phyloP scores from a whole-genome alignment of 2,113 vertebrate species.

The Gambusia holbrooki region DNA sequence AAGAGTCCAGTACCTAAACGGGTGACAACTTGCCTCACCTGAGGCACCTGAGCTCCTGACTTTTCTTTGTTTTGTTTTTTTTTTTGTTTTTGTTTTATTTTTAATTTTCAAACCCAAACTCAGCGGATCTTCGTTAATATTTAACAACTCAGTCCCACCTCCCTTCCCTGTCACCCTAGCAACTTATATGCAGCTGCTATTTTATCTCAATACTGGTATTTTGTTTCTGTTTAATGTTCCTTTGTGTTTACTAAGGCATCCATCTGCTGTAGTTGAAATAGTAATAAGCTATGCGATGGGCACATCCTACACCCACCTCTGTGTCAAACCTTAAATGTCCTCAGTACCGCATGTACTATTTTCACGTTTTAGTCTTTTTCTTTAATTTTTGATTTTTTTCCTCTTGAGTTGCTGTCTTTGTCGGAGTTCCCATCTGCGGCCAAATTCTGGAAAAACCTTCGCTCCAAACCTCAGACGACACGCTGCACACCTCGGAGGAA shows the following conservation, averaged over 20 bases:
- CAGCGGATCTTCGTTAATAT: slow-evolving; percentile 70
- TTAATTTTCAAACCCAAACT: slow-evolving; percentile 61
- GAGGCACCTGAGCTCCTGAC: slow-evolving; percentile 59
- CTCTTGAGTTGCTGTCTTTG: slow-evolving; percentile 58
- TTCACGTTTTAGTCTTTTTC: slow-evolving; percentile 47
- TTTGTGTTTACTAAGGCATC: slow-evolving; percentile 70
- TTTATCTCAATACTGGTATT: slow-evolving; percentile 69
- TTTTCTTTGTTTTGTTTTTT: slow-evolving; percentile 37
- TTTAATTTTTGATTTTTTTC: slow-evolving; percentile 47
- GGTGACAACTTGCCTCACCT: slow-evolving; percentile 45
- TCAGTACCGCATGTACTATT: slow-evolving; percentile 76
- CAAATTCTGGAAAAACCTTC: slow-evolving; percentile 62
- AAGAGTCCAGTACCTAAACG: slow-evolving; percentile 97
- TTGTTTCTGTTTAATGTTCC: slow-evolving; percentile 36
- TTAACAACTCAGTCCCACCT: slow-evolving; percentile 49
- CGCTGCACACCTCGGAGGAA: slow-evolving; percentile 74
- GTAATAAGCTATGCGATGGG: slow-evolving; percentile 71
- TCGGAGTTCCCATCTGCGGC: slow-evolving; percentile 58
- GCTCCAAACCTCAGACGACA: slow-evolving; percentile 62
- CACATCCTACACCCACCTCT: slow-evolving; percentile 62
- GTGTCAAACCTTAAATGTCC: slow-evolving; percentile 68
- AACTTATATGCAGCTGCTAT: slow-evolving; percentile 77
- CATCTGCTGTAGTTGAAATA: slow-evolving; percentile 75
- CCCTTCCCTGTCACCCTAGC: slow-evolving; percentile 23
- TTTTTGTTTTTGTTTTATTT: slow-evolving; percentile 37